A percentile compares a stretch with the other conserved stretches of the same genome.
phyloP scores from a whole-genome alignment of 2,888 invertebrate species.

The Colletes collaris region DNA sequence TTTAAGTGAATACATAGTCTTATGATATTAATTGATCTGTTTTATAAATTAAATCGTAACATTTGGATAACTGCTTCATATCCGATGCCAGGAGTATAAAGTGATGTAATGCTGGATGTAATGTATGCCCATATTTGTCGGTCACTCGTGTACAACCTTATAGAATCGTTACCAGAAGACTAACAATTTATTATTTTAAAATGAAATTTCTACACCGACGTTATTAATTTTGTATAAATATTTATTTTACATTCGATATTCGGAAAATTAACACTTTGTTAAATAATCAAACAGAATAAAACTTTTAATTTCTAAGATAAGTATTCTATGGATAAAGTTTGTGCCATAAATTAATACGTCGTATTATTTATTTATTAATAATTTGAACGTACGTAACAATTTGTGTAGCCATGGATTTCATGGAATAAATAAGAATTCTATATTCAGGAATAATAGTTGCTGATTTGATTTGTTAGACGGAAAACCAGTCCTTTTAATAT shows the following conservation, averaged over 20 bases:
- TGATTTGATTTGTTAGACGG: conserved; percentile 73
- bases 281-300: not conserved
- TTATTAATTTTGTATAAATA: not conserved
- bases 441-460: conserved; percentile 61
- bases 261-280: not conserved
- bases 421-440: conserved; percentile 27
- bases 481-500: conserved; percentile 63
- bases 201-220: not conserved
- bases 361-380: conserved; percentile 1
- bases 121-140: conserved; percentile 59
- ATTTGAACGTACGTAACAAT: not conserved
- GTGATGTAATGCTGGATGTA: conserved; percentile 48
- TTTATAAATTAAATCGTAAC: conserved; percentile 24
- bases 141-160: not conserved
- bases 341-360: not conserved
- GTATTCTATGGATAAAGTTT: not conserved
- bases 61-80: conserved; percentile 28
- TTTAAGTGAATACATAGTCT: not conserved
- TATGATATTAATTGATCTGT: conserved; percentile 29
- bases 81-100: conserved; percentile 37
- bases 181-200: not conserved
- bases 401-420: not conserved
- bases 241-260: not conserved
- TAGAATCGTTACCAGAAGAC: not conserved
- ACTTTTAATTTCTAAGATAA: not conserved